Conservation (phyloP, 2,888 invertebrate genomes). For the Lampropteryx suffumata region DNA sequence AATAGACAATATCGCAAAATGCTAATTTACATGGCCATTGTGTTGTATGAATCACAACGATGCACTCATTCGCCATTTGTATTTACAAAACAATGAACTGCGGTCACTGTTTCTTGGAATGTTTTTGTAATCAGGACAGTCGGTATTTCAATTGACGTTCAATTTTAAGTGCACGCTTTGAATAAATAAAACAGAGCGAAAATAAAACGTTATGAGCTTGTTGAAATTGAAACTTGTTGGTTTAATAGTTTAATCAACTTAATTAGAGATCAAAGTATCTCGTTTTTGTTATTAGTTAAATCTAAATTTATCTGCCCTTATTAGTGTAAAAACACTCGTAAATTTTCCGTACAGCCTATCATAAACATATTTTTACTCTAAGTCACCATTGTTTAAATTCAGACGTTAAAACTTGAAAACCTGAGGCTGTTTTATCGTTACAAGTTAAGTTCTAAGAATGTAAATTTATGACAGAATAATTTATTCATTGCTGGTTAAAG, state of each 20-base stretch:
- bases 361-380: constrained; percentile 10
- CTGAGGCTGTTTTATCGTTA: constrained; percentile 40
- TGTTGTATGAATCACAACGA: constrained; percentile 27
- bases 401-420: constrained; percentile 29
- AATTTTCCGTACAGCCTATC: constrained; percentile 18
- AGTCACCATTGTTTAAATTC: constrained; percentile 28
- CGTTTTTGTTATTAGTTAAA: too few species aligned
- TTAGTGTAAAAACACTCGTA: constrained; percentile 11
- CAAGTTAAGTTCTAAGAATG: constrained; percentile 51
- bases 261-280: too few species aligned
- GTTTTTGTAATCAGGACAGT: constrained; percentile 21
- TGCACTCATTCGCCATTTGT: constrained; percentile 27
- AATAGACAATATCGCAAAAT: constrained; percentile 9
- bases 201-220: background rate
- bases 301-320: too few species aligned
- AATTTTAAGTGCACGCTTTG: background rate
- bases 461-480: constrained; percentile 61
- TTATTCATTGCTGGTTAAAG: constrained; percentile 65
- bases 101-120: constrained; percentile 28
- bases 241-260: too few species aligned
- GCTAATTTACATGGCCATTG: constrained; percentile 5
- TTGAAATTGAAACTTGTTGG: too few species aligned
- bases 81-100: constrained; percentile 33
- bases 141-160: constrained; percentile 14
- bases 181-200: background rate